Base-by-base conservation (phyloP, 2,888 invertebrate species). In the Gortyna flavago region DNA sequence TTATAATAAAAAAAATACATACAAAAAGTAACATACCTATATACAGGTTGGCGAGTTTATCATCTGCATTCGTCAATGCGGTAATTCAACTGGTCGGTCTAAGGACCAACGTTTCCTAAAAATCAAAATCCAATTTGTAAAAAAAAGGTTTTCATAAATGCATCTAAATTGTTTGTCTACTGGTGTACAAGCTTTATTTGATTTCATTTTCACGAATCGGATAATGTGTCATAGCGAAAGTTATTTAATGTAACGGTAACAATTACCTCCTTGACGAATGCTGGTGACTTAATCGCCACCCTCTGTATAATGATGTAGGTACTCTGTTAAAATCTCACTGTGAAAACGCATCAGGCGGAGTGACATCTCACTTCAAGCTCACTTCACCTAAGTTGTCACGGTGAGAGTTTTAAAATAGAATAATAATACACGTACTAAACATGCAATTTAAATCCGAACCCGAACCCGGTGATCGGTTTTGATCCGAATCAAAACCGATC, bases 401-500 rank as follows among this genome's bases (percentile, higher is more conserved):
- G 18, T 29, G 66, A 41, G 6, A 44, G 21, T 44, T 41, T 66
- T 44, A 25, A 16, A 32, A 13, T 67, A 32, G 7, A 32, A 48
- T 25, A 67, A 25, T 25, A n/a, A 29, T 18, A 5, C 35, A 29
- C 2, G 13, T 44, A 32, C 11, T 44, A 32, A 25, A 25, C n/a
- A 41, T 66, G 8, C 32, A 71, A 38, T 78, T 61, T 51, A 65
- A 61, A n/a, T n/a, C n/a, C n/a, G n/a, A n/a, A n/a, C n/a, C n/a
- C n/a, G n/a, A n/a, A n/a, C n/a, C n/a, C n/a, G n/a, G n/a, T n/a
- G n/a, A n/a, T n/a, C n/a, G n/a, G n/a, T n/a, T n/a, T n/a, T n/a
- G n/a, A n/a, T n/a, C n/a, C n/a, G n/a, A 67, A 74, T 83, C 18
- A 77, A 74, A 85, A 64, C 7, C 44, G 69, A 74, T 70, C 59